Evolutionary conservation across 30 jellyfish, hydroid and myxozoan genomes (phyloP).

Genomic region (Mastigias papua): DNA sequence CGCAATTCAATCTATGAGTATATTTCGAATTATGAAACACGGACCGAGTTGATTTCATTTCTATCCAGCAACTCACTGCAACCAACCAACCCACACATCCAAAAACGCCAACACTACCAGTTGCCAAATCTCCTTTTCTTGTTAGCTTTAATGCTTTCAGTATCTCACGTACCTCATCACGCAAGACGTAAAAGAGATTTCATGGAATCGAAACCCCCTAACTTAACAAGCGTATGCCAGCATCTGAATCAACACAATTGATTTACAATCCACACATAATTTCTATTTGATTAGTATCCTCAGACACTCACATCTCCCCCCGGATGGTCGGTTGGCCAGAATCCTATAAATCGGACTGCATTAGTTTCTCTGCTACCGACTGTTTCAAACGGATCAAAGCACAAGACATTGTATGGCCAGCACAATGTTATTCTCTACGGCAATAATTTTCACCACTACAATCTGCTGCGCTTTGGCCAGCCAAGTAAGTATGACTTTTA

Average conservation of each 20-base stretch:
- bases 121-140: too few relatives aligned
- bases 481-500: background rate
- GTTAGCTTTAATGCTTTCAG: too few relatives aligned
- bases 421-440: background rate
- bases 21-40: too few relatives aligned
- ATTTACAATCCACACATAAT: background rate
- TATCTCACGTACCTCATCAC: too few relatives aligned
- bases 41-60: too few relatives aligned
- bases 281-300: background rate
- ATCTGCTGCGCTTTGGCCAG: background rate
- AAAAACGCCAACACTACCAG: background rate
- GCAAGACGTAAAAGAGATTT: too few relatives aligned
- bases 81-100: background rate
- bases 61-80: too few relatives aligned
- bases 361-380: background rate
- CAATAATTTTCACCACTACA: background rate
- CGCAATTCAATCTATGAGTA: too few relatives aligned
- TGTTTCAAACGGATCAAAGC: background rate
- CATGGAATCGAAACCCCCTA: too few relatives aligned
- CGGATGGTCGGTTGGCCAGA: background rate
- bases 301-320: background rate
- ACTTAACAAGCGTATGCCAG: background rate
- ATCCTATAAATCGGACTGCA: background rate
- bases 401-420: background rate
- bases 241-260: background rate